A percentile compares a stretch with the other conserved stretches of the same genome.
Evolutionary conservation across 2,888 invertebrate species (phyloP).

Genomic region (Hypomecis atomaria): DNA sequence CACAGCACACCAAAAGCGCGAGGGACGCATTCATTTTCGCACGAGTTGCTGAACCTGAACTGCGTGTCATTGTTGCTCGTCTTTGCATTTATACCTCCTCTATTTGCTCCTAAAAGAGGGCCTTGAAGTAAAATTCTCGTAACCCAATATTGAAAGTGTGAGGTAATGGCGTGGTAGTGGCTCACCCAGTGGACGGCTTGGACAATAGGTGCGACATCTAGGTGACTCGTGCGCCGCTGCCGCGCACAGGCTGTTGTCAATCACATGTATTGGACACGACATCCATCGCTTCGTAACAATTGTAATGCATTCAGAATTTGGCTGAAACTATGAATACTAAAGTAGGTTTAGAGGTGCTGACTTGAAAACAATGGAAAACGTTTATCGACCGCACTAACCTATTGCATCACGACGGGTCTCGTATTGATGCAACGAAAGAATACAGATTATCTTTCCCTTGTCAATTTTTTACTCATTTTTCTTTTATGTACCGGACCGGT

Average conservation of each 20-base stretch:
- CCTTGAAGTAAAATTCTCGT: slow-evolving; percentile 84
- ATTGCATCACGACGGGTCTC: slow-evolving; percentile 23
- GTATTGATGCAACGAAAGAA: slow-evolving; percentile 27
- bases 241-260: slow-evolving; percentile 74
- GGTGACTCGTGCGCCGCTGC: slow-evolving; percentile 75
- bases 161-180: slow-evolving; percentile 76
- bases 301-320: slow-evolving; percentile 45
- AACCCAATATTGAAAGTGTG: slow-evolving; percentile 84
- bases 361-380: slow-evolving; percentile 29
- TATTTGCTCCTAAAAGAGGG: slow-evolving; percentile 81
- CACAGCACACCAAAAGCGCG: slow-evolving; percentile 68
- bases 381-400: slow-evolving; percentile 16
- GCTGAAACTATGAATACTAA: slow-evolving; percentile 43
- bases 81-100: slow-evolving; percentile 81
- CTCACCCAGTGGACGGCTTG: slow-evolving; percentile 75
- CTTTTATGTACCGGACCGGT: slow-evolving; percentile 22
- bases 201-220: slow-evolving; percentile 83
- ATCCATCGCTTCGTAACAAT: slow-evolving; percentile 46
- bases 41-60: slow-evolving; percentile 70
- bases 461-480: slow-evolving; percentile 15
- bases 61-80: slow-evolving; percentile 74
- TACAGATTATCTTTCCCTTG: slow-evolving; percentile 10
- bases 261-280: slow-evolving; percentile 37
- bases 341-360: slow-evolving; percentile 33
- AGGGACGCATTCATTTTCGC: slow-evolving; percentile 75